These are phyloP conservation scores for Eubasilissa splendida DNA, from an alignment of 2,888 invertebrate genomes.

Conservation along the genomic window DNA sequence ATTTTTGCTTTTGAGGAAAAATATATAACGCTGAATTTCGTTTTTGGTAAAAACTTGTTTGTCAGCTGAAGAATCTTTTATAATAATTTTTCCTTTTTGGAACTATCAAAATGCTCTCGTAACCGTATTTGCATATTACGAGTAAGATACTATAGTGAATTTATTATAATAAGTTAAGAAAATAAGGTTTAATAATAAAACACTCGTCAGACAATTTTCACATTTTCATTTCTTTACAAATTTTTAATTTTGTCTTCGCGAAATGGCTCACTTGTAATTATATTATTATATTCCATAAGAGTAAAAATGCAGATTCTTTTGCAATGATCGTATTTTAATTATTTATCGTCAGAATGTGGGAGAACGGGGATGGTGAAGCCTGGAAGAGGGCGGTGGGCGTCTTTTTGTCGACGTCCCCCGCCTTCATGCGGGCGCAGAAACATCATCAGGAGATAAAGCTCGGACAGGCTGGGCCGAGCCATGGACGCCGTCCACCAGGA, in stretches of 20 bases:
- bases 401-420: neutral
- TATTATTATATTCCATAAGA: too few relatives aligned
- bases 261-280: too few relatives aligned
- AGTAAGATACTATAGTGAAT: too few relatives aligned
- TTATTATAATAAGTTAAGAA: too few relatives aligned
- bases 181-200: too few relatives aligned
- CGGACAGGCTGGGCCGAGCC: neutral
- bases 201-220: too few relatives aligned
- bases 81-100: neutral
- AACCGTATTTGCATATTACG: too few relatives aligned
- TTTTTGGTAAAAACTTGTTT: conserved; percentile 49
- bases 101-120: too few relatives aligned
- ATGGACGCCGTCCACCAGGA: conserved; percentile 4
- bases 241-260: too few relatives aligned
- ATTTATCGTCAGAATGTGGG: neutral
- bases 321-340: too few relatives aligned
- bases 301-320: too few relatives aligned
- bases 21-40: conserved; percentile 26
- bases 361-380: neutral
- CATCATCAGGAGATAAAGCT: conserved; percentile 16
- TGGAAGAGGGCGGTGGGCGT: neutral
- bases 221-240: too few relatives aligned
- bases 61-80: conserved; percentile 36
- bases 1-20: conserved; percentile 42
- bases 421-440: conserved; percentile 2